Percentiles rank a stretch among this genome's conserved stretches.
Conservation (phyloP, 1,140 invertebrate species). For the Mercenaria mercenaria region DNA sequence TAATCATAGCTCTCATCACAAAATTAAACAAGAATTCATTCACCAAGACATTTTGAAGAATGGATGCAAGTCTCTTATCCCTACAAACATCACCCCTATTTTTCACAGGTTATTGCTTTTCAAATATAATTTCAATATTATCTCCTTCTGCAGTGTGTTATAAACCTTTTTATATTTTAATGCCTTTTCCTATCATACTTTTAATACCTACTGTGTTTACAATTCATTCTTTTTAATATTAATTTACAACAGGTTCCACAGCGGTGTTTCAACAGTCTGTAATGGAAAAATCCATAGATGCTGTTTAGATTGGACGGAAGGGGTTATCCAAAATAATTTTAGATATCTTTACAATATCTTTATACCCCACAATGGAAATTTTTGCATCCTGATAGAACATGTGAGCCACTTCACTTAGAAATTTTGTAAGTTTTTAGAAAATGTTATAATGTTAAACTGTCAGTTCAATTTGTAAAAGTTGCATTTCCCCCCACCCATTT, state of each 20-base stretch:
- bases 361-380: background rate
- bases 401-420: too few species aligned
- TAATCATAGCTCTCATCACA: background rate
- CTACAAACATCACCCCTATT: background rate
- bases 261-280: background rate
- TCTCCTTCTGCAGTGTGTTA: background rate
- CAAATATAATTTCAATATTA: background rate
- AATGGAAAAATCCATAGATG: background rate
- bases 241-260: background rate
- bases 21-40: background rate
- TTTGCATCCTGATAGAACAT: background rate
- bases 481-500: too few species aligned
- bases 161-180: constrained; percentile 3
- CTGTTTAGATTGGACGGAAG: background rate
- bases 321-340: too few species aligned
- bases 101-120: background rate
- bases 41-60: background rate
- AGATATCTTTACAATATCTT: background rate
- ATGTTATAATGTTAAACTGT: too few species aligned
- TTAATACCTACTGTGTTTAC: background rate
- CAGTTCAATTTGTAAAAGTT: too few species aligned
- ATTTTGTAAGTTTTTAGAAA: too few species aligned
- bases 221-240: background rate
- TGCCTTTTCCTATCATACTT: background rate
- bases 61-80: background rate